Evolutionary conservation across 2,888 invertebrate genomes (phyloP), one percentile per base, ranked within the genome.

Genomic region (Apotomis capreana): DNA sequence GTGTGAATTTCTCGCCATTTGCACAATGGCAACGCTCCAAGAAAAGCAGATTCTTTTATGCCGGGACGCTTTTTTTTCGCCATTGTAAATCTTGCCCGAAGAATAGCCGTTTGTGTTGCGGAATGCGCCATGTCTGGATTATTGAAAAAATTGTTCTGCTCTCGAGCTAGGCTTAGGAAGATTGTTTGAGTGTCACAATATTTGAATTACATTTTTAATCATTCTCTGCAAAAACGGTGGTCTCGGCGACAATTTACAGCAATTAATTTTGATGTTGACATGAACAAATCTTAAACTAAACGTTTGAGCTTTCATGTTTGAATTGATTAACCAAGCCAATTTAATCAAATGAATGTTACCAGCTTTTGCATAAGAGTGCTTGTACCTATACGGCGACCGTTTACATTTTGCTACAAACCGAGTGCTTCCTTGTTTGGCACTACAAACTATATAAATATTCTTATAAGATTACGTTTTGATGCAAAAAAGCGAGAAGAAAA

Each of bases 21-120:
- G 54, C 75, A 73, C 76, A 75, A 76, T 76, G 76, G 76, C 77
- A 76, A 61, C 65, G 71, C 70, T 75, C 76, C 76, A 76, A 76
- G 77, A 74, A 76, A 71, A 76, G 74, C 68, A 72, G 70, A 74
- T 60, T 76, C 55, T 74, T 75, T 77, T 78, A 75, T 75, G 62
- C 73, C 72, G 72, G 68, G 69, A 74, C 74, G 67, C 62, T 75
- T 77, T 77, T 76, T 76, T 76, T 76, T 77, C 75, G 70, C 75
- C 69, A 78, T 77, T 84, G 80, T 86, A 85, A 87, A 87, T 85
- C 85, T 84, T 80, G 77, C 77, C 77, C 81, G 82, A 83, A 83
- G 80, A 79, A 79, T 78, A 78, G 78, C 78, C 76, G 80, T 78
- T 80, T 77, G 82, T 82, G 81, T 82, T 82, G 76, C 77, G 78